Base-by-base conservation (phyloP, 2,888 invertebrate genomes). In the Azorinus chamasolen region DNA sequence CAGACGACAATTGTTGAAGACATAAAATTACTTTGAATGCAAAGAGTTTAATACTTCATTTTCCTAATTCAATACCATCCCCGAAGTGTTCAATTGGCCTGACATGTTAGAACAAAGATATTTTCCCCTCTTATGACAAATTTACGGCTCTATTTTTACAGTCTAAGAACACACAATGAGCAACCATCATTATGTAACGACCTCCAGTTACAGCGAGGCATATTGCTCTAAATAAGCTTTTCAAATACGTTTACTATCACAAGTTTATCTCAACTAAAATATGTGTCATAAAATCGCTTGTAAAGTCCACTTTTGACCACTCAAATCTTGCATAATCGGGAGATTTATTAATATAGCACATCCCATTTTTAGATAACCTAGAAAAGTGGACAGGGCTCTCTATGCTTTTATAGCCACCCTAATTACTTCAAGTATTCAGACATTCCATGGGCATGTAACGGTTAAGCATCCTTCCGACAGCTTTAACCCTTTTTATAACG, bases 191-290 rank as follows among this genome's bases (percentile, higher is more conserved):
- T 62, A 74, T 27, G 22, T 58, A 74, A 74, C 45, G 3, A 8
- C 25, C 18, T 45, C 66, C 66, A 58, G 62, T 55, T 37, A 41
- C n/a, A 37, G 53, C 43, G 45, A 39, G 27, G 41, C 58, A 68
- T 53, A 58, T 39, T 53, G 32, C n/a, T 32, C 50, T 16, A 74
- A 79, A 74, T 74, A 74, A 79, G 74, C 74, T 71, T 54, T 48
- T 66, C 66, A 65, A 79, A 79, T 73, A 54, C 59, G 63, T 79
- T 79, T 79, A 79, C 72, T 79, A 76, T 79, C 75, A 65, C 22
- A 43, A 48, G 55, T 58, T 71, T 79, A 66, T 73, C 74, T 74
- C 70, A 66, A 79, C 73, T 74, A 73, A 73, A 74, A 70, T 79
- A 79, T 73, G 75, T 75, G 43, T 79, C 76, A 54, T 80, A 76